Percentiles rank a stretch among this genome's conserved stretches.
Evolutionary conservation across 2,888 invertebrate species (phyloP).

Genomic region (Drosophila bunnanda): DNA sequence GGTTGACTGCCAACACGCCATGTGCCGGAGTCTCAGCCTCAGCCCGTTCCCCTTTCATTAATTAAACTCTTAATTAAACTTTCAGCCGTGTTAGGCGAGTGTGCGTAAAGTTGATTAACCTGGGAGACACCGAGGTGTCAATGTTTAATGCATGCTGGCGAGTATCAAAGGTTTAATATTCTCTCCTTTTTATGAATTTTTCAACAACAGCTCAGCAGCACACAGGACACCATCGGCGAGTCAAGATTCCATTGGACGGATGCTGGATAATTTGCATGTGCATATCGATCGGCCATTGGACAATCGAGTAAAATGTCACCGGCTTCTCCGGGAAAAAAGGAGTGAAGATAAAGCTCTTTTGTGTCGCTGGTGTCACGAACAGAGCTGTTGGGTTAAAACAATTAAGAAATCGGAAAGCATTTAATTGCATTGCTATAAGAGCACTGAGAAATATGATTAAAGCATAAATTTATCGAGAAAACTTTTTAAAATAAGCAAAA

Average conservation of each 20-base stretch:
- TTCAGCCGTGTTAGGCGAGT: slow-evolving; percentile 68
- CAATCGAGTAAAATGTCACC: slow-evolving; percentile 46
- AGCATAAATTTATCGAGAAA: background rate
- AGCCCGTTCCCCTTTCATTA: slow-evolving; percentile 59
- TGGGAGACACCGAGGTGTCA: slow-evolving; percentile 55
- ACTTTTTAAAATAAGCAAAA: background rate
- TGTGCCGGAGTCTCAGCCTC: slow-evolving; percentile 5
- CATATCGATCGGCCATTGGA: slow-evolving; percentile 36
- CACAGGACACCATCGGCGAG: slow-evolving; percentile 3
- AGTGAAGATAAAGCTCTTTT: slow-evolving; percentile 16
- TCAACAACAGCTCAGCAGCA: slow-evolving; percentile 35
- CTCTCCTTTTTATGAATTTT: slow-evolving; percentile 51
- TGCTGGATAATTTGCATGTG: slow-evolving; percentile 46
- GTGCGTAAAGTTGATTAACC: slow-evolving; percentile 80
- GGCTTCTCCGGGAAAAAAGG: slow-evolving; percentile 11
- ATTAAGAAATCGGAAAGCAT: slow-evolving; percentile 27
- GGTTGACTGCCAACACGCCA: slow-evolving; percentile 46
- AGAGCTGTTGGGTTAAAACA: slow-evolving; percentile 17
- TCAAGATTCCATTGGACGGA: slow-evolving; percentile 16
- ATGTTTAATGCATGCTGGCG: slow-evolving; percentile 65
- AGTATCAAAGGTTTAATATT: slow-evolving; percentile 21
- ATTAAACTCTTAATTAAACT: slow-evolving; percentile 81
- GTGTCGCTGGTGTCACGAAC: slow-evolving; percentile 15
- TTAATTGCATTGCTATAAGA: slow-evolving; percentile 7
- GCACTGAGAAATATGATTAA: slow-evolving; percentile 2